These are phyloP conservation scores for Leucozona laternaria DNA, from an alignment of 2,888 invertebrate genomes.

Conservation along the genomic window DNA sequence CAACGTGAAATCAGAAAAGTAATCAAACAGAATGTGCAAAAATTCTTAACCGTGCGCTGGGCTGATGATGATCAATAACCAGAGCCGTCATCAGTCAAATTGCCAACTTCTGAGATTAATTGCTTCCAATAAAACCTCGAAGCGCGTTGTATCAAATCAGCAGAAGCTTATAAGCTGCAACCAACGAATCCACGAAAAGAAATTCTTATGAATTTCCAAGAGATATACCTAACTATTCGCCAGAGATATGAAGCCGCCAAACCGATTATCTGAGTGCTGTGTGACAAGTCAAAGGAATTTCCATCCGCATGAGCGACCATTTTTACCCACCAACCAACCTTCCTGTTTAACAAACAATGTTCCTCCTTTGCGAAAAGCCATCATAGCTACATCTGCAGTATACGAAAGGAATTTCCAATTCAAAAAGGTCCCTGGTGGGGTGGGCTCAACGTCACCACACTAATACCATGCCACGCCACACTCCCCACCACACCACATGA, in stretches of 20 bases:
- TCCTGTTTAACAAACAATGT: conserved; percentile 21
- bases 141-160: conserved; percentile 32
- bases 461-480: neutral
- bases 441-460: neutral
- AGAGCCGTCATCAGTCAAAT: conserved; percentile 54
- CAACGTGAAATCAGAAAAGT: conserved; percentile 23
- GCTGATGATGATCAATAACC: conserved; percentile 52
- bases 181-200: conserved; percentile 30
- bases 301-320: conserved; percentile 41
- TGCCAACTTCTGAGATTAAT: conserved; percentile 63
- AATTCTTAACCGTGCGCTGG: conserved; percentile 18
- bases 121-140: conserved; percentile 52
- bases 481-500: neutral
- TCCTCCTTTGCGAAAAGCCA: conserved; percentile 39
- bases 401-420: conserved; percentile 70
- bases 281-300: conserved; percentile 70
- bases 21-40: conserved; percentile 29
- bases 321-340: conserved; percentile 25
- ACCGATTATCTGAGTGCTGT: conserved; percentile 58
- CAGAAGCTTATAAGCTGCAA: conserved; percentile 6
- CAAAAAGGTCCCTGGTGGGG: conserved; percentile 46
- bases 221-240: conserved; percentile 38
- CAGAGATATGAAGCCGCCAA: conserved; percentile 30
- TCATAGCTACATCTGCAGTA: conserved; percentile 23
- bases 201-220: conserved; percentile 65